Evolutionary conservation across 2,113 vertebrate genomes (phyloP).

Genomic region (Cromileptes altivelis): DNA sequence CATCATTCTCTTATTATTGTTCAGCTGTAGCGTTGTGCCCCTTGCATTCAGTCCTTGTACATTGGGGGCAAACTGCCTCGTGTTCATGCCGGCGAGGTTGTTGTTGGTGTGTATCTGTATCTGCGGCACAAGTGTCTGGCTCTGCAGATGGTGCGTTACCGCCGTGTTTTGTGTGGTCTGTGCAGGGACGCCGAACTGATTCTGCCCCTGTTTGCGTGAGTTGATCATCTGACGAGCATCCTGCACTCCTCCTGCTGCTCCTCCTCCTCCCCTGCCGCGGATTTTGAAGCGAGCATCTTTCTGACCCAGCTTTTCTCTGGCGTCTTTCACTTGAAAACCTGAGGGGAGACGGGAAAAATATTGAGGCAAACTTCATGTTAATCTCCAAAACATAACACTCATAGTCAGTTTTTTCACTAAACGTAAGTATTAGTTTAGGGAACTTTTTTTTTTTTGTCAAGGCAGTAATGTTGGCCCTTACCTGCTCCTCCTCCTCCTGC

Average conservation of each 20-base stretch:
- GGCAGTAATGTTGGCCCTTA: slow-evolving; percentile 9
- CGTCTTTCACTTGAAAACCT: slow-evolving; percentile 90
- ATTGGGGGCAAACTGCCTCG: slow-evolving; percentile 69
- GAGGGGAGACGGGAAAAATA: not conserved
- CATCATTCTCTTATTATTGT: slow-evolving; percentile 87
- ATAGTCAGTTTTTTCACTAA: not conserved
- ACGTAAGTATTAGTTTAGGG: not conserved
- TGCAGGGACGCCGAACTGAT: slow-evolving; percentile 43
- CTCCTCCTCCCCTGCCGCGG: slow-evolving; percentile 84
- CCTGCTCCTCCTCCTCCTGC: slow-evolving; percentile 76
- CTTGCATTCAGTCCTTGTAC: slow-evolving; percentile 70
- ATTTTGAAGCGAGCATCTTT: slow-evolving; percentile 97
- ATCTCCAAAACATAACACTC: not conserved
- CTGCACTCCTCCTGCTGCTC: slow-evolving; percentile 77
- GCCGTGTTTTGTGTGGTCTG: slow-evolving; percentile 50
- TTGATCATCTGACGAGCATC: slow-evolving; percentile 97
- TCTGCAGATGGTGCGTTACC: slow-evolving; percentile 62
- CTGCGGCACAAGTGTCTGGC: slow-evolving; percentile 70
- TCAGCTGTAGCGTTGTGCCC: slow-evolving; percentile 68
- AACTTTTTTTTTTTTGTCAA: too few species aligned
- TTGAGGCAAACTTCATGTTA: not conserved
- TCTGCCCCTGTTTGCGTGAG: slow-evolving; percentile 89
- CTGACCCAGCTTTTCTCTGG: slow-evolving; percentile 92
- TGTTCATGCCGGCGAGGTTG: slow-evolving; percentile 41
- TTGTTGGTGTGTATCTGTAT: slow-evolving; percentile 78